Conservation (phyloP, 2,113 vertebrate species). For the Percopsis transmontana region DNA sequence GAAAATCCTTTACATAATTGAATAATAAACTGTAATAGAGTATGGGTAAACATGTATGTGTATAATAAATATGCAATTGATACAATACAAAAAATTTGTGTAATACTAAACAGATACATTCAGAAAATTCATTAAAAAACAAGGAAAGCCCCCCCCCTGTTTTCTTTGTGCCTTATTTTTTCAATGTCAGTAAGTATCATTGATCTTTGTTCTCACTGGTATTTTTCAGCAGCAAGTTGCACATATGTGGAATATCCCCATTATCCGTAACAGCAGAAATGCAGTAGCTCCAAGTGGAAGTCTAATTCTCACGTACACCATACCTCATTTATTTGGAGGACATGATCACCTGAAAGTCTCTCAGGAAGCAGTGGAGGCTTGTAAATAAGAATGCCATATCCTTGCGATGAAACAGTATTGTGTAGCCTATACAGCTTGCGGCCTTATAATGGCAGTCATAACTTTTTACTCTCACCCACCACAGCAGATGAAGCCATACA, state of each 20-base stretch:
- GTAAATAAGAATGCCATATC: conserved; percentile 33
- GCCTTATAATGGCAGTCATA: conserved; percentile 43
- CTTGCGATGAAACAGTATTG: conserved; percentile 44
- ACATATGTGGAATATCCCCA: conserved; percentile 37
- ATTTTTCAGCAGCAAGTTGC: conserved; percentile 26
- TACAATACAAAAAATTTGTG: too few species aligned
- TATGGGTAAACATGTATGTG: too few species aligned
- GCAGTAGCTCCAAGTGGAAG: conserved; percentile 40
- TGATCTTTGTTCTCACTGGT: not conserved
- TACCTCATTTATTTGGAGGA: conserved; percentile 40
- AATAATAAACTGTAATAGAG: too few species aligned
- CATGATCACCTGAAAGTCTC: conserved; percentile 32
- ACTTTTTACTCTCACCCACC: conserved; percentile 21
- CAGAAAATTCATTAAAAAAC: too few species aligned
- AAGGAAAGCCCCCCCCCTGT: too few species aligned
- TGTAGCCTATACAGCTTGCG: too few species aligned
- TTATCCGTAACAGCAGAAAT: conserved; percentile 24
- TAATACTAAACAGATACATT: too few species aligned
- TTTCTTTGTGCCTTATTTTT: too few species aligned
- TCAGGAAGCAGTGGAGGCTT: conserved; percentile 31
- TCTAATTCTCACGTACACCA: conserved; percentile 38
- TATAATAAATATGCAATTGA: too few species aligned
- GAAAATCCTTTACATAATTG: too few species aligned
- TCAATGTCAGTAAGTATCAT: not conserved
- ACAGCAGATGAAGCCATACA: conserved; percentile 40